A percentile compares a stretch with the other conserved stretches of the same genome.
These are phyloP conservation scores for Columbina picui DNA, from an alignment of 2,113 vertebrate genomes.

Conservation along the genomic window DNA sequence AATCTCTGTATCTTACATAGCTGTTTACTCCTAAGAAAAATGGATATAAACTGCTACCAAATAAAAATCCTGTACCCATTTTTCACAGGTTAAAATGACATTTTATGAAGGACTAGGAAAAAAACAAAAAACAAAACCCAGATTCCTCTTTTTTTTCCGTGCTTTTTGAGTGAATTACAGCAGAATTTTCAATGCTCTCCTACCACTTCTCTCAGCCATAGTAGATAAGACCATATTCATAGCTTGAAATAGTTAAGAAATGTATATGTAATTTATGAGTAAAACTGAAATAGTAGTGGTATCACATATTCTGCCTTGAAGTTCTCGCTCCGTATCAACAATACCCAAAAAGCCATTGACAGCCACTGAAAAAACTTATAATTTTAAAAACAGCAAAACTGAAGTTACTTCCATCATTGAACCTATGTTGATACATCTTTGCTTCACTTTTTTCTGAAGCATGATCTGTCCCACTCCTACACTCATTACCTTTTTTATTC, in stretches of 20 bases:
- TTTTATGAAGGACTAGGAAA: neutral
- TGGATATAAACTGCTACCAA: neutral
- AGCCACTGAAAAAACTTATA: fast-evolving
- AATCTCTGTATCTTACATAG: neutral
- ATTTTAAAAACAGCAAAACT: neutral
- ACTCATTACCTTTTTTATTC: neutral
- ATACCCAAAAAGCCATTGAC: neutral
- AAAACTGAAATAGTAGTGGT: neutral
- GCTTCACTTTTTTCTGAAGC: neutral
- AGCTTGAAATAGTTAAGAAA: neutral
- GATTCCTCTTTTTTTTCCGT: neutral
- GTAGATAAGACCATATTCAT: neutral
- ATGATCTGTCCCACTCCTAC: neutral
- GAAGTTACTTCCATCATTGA: neutral
- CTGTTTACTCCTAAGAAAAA: neutral
- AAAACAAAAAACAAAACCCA: too few species aligned
- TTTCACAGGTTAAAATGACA: neutral
- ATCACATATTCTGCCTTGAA: neutral
- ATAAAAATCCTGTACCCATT: neutral
- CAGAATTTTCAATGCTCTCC: neutral
- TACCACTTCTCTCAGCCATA: neutral
- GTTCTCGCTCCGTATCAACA: neutral
- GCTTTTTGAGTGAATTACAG: neutral
- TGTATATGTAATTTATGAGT: neutral
- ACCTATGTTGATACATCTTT: neutral